Conservation (phyloP, 2,888 invertebrate genomes). For the Notodonta dromedarius region DNA sequence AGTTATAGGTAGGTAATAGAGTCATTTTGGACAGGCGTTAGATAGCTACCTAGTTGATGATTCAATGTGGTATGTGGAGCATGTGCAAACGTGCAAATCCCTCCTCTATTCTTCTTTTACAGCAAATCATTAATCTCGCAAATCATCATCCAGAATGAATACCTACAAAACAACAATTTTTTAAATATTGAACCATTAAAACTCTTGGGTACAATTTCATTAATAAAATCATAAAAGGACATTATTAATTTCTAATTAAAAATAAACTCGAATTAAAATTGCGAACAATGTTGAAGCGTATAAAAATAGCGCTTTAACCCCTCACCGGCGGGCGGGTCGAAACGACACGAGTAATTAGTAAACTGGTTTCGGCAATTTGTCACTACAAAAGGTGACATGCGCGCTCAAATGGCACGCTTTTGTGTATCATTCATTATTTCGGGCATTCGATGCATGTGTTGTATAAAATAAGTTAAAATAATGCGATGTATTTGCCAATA, state of each 20-base stretch:
- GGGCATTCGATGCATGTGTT: not conserved
- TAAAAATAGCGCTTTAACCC: slow-evolving; percentile 64
- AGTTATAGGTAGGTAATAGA: too few relatives aligned
- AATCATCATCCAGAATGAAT: too few relatives aligned
- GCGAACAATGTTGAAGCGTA: slow-evolving; percentile 20
- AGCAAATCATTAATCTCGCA: too few relatives aligned
- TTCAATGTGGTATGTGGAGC: too few relatives aligned
- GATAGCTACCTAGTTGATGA: too few relatives aligned
- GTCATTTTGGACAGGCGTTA: too few relatives aligned
- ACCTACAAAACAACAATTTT: too few relatives aligned
- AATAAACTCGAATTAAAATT: not conserved
- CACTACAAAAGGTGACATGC: slow-evolving; percentile 15
- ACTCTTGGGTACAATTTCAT: too few relatives aligned
- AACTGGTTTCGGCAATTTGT: slow-evolving; percentile 41
- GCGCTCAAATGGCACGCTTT: slow-evolving; percentile 5
- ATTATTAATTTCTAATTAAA: not conserved
- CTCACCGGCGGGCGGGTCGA: slow-evolving; percentile 36
- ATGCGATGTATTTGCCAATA: too few relatives aligned
- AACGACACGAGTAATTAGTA: slow-evolving; percentile 46
- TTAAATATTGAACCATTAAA: too few relatives aligned
- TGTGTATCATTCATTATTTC: slow-evolving; percentile 9
- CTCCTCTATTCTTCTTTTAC: too few relatives aligned
- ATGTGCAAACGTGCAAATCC: too few relatives aligned
- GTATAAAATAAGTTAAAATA: not conserved
- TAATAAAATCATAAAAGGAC: not conserved